Evolutionary conservation across 2,113 vertebrate genomes (phyloP).

Genomic region (Aspiorhynchus laticeps): DNA sequence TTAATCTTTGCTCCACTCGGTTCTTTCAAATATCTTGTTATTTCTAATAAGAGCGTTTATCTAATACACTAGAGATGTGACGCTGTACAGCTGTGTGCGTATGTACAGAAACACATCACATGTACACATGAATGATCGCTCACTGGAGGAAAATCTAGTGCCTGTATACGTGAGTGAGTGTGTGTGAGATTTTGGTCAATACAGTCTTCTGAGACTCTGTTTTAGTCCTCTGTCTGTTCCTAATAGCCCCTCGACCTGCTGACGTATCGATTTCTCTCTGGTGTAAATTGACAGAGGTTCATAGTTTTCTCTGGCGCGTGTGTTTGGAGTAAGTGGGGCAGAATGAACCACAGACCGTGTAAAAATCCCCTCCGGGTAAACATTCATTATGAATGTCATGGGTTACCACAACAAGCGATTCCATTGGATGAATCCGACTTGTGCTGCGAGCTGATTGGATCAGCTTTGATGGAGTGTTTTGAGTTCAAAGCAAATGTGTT

Average conservation of each 20-base stretch:
- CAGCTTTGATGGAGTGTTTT: neutral
- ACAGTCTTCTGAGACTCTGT: neutral
- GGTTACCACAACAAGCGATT: constrained; percentile 4
- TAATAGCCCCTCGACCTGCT: constrained; percentile 29
- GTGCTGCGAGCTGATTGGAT: neutral
- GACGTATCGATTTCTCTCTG: constrained; percentile 17
- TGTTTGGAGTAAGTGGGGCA: constrained; percentile 19
- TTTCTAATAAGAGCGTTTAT: neutral
- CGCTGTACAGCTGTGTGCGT: neutral
- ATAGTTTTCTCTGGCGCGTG: neutral
- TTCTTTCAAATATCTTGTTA: neutral
- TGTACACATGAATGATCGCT: constrained; percentile 5
- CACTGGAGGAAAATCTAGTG: constrained; percentile 9
- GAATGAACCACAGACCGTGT: constrained; percentile 17
- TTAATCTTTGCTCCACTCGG: neutral
- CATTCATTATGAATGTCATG: constrained; percentile 6
- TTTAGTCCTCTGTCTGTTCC: constrained; percentile 23
- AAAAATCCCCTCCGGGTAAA: constrained; percentile 9
- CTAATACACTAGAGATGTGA: neutral
- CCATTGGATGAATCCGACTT: neutral
- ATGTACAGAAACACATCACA: neutral
- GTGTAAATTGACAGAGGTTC: constrained; percentile 33
- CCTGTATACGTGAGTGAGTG: neutral
- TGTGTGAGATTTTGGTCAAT: neutral
- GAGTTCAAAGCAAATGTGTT: neutral